Conservation (phyloP, 2,113 vertebrate species). For the Chlamydotis undulata region DNA sequence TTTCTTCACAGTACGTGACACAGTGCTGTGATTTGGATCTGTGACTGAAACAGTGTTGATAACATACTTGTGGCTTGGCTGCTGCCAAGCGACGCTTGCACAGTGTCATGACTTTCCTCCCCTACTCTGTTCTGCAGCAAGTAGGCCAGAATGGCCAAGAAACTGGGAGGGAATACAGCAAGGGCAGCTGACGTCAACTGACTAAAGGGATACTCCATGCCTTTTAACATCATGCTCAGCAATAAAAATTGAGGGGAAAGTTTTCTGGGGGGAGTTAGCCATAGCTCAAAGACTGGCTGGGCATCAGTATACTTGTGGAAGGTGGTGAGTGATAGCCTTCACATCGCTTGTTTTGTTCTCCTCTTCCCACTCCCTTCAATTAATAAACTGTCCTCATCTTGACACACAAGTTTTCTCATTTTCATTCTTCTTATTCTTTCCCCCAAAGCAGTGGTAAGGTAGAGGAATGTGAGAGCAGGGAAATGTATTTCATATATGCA, state of each 20-base stretch:
- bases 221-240: background rate
- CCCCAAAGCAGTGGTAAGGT: fast-evolving
- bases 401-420: background rate
- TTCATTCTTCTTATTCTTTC: background rate
- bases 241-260: background rate
- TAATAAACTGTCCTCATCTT: background rate
- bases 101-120: background rate
- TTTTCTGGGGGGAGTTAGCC: background rate
- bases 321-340: background rate
- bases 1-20: background rate
- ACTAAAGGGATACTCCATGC: background rate
- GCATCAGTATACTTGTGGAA: background rate
- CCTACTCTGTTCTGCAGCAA: background rate
- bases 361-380: background rate
- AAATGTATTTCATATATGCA: background rate
- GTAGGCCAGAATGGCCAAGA: background rate
- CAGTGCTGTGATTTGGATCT: background rate
- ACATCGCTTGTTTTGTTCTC: background rate
- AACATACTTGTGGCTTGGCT: background rate
- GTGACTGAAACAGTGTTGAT: background rate
- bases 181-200: background rate
- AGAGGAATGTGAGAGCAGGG: fast-evolving
- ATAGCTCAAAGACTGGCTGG: background rate
- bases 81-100: background rate
- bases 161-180: background rate